Conservation (phyloP, 2,888 invertebrate genomes). For the Drosophila affinis region DNA sequence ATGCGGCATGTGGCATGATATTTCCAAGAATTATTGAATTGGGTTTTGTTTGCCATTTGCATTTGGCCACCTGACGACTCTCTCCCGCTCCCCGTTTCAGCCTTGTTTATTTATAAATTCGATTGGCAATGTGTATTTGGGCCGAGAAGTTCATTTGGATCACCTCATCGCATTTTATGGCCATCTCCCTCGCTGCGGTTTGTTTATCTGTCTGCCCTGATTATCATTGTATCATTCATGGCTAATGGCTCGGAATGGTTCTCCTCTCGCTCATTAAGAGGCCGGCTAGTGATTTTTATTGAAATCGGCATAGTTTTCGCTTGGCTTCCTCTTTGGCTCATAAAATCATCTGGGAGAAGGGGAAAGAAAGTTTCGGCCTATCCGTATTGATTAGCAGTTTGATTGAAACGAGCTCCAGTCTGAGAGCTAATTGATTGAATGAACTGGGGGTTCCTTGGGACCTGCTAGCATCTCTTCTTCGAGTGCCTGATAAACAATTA, state of each 20-base stretch:
- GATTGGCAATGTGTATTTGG: conserved; percentile 39
- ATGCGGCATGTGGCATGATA: conserved; percentile 8
- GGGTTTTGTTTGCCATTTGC: conserved; percentile 14
- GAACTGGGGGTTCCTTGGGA: conserved; percentile 11
- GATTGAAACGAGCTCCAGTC: conserved; percentile 55
- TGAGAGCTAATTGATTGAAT: conserved; percentile 58
- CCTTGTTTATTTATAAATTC: conserved; percentile 42
- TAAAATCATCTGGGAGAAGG: conserved; percentile 57
- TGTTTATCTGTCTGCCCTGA: conserved; percentile 40
- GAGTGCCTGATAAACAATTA: neutral
- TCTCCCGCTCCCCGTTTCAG: neutral
- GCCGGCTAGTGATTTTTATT: conserved; percentile 56
- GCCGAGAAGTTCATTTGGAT: conserved; percentile 32
- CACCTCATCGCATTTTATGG: conserved; percentile 33
- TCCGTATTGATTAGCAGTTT: conserved; percentile 37
- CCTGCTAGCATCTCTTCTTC: too few relatives aligned
- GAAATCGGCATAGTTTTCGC: conserved; percentile 48
- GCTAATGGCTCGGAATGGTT: conserved; percentile 54
- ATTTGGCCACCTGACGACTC: neutral
- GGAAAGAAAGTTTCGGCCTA: conserved; percentile 51
- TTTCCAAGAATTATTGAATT: conserved; percentile 48
- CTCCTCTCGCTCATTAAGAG: conserved; percentile 21
- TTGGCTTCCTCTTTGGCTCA: conserved; percentile 25
- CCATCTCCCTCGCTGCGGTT: conserved; percentile 17
- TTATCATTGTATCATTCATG: conserved; percentile 55